Base-by-base conservation (phyloP, 2,888 invertebrate species). In the Campaea margaritaria region DNA sequence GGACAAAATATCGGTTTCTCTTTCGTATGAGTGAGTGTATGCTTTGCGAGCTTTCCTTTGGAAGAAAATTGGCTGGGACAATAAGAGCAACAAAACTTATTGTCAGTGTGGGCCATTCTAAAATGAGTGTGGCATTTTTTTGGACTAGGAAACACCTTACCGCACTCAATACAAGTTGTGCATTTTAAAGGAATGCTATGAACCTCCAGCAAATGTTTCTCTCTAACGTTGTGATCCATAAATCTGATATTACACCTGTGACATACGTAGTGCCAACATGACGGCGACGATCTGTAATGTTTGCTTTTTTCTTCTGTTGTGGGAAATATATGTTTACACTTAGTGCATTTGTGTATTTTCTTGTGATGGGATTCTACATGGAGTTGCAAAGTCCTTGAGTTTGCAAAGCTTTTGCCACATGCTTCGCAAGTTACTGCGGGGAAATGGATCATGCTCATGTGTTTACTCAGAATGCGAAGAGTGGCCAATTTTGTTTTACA, bases 381-480 rank as follows among this genome's bases (percentile, higher is more conserved):
- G 0, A 42, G n/a, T 2, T 27, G 36, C 13, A 69, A 16, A 7
- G 36, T 43, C 13, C 61, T 49, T 4, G 34, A 16, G 16, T 55
- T 65, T 0, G 55, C 34, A 31, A 61, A 70, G 10, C 44, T 55
- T 39, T 64, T 69, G 9, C 64, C 67, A 36, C 70, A 77, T n/a
- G 44, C 42, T 14, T 75, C 69, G 50, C 78, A 78, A 0, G 68
- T 65, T 34, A 63, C 68, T 4, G 68, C 68, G 7, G 65, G 49
- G 44, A 68, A 79, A 49, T 78, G 77, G 0, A 63, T 55, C 50
- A 69, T 66, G 1, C 69, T 68, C 62, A 65, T 64, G 51, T 79
- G 79, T 27, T 70, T 67, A 27, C 72, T 69, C 5, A 77, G 47
- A 5, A 65, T 65, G 3, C 67, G 67, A n/a, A 78, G 34, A 0